phyloP scores from a whole-genome alignment of 2,888 invertebrate genomes.

The Trachelus iudaicus region DNA sequence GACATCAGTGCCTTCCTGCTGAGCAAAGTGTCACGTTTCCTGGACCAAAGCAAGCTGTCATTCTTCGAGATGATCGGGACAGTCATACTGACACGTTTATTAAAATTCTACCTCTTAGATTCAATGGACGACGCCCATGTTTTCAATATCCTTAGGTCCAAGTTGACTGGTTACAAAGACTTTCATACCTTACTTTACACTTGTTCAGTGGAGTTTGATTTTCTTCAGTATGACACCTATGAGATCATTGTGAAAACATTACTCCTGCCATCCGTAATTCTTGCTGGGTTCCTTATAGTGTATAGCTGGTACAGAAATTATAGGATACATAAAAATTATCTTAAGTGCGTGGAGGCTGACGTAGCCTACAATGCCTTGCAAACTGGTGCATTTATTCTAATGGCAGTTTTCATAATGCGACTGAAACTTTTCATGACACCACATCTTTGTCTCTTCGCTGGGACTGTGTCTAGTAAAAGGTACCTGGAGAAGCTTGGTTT shows the following conservation, averaged over 20 bases:
- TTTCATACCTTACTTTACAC: slow-evolving; percentile 85
- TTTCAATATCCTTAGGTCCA: slow-evolving; percentile 77
- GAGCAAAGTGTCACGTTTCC: slow-evolving; percentile 28
- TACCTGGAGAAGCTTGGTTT: slow-evolving; percentile 67
- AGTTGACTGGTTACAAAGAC: slow-evolving; percentile 74
- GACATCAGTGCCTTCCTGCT: slow-evolving; percentile 29
- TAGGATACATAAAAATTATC: slow-evolving; percentile 45
- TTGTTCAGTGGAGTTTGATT: slow-evolving; percentile 82
- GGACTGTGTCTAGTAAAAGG: slow-evolving; percentile 73
- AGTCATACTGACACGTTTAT: slow-evolving; percentile 39
- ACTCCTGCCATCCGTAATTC: slow-evolving; percentile 70
- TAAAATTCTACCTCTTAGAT: slow-evolving; percentile 40
- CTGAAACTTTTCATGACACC: slow-evolving; percentile 83
- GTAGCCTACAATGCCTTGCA: slow-evolving; percentile 79
- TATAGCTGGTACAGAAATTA: slow-evolving; percentile 63
- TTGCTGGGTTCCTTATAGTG: slow-evolving; percentile 64
- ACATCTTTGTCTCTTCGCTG: slow-evolving; percentile 79
- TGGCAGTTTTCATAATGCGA: slow-evolving; percentile 83
- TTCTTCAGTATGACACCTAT: slow-evolving; percentile 71
- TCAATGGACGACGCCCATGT: slow-evolving; percentile 75
- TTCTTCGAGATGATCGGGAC: slow-evolving; percentile 45
- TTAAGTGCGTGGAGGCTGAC: slow-evolving; percentile 68
- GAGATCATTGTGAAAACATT: slow-evolving; percentile 69
- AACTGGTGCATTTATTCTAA: slow-evolving; percentile 75
- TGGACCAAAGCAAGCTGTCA: slow-evolving; percentile 24